These are phyloP conservation scores for Drosophila merina DNA, from an alignment of 2,888 invertebrate species.

Conservation along the genomic window DNA sequence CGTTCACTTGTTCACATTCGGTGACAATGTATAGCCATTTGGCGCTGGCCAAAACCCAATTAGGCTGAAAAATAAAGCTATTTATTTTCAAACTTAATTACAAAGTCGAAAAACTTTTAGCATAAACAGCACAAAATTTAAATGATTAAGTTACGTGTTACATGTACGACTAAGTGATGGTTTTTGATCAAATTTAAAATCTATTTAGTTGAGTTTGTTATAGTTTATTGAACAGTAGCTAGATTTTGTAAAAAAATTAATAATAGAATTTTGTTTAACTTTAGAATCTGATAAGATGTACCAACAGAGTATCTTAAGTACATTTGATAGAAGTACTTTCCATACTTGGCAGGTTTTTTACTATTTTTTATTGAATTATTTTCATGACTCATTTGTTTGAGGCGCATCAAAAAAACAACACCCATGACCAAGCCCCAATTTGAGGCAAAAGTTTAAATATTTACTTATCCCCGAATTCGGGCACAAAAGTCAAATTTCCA, in stretches of 20 bases:
- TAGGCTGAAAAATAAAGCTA: conserved; percentile 32
- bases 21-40: conserved; percentile 29
- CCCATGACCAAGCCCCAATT: conserved; percentile 4
- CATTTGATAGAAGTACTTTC: no score
- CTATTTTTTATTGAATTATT: not conserved
- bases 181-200: conserved; percentile 13
- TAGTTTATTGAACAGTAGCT: no score
- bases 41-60: conserved; percentile 26
- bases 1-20: conserved; percentile 2
- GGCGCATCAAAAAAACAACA: conserved; percentile 28
- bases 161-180: conserved; percentile 22
- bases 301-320: no score
- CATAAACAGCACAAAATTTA: conserved; percentile 23
- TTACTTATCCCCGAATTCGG: conserved; percentile 37
- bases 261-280: no score
- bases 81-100: conserved; percentile 44
- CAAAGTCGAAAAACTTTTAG: conserved; percentile 29
- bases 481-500: conserved; percentile 39
- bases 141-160: conserved; percentile 30
- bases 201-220: not conserved
- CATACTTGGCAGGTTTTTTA: no score
- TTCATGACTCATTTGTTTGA: not conserved
- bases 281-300: no score
- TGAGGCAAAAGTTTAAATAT: conserved; percentile 41
- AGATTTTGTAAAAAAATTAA: no score